These are phyloP conservation scores for Cheilosia vulpina DNA, from an alignment of 2,888 invertebrate genomes.

Conservation along the genomic window DNA sequence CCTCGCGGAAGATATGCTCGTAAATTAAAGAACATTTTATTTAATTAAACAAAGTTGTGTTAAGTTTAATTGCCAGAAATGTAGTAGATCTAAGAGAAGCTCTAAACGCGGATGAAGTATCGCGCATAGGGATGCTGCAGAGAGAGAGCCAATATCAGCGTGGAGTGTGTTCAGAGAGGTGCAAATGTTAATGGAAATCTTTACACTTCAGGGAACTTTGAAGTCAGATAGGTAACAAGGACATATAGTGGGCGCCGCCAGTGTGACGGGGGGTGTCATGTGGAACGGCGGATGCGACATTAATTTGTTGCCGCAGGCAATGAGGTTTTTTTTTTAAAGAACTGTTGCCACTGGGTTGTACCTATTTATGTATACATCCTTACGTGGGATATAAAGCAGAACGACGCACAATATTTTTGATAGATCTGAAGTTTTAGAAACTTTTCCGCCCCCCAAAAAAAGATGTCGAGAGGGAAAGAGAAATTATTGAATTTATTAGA, in stretches of 20 bases:
- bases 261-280: not conserved
- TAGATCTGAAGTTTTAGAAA: no score
- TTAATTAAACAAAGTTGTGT: constrained; percentile 74
- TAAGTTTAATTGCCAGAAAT: constrained; percentile 76
- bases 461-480: no score
- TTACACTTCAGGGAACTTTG: constrained; percentile 57
- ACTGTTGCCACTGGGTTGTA: no score
- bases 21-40: constrained; percentile 72
- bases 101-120: constrained; percentile 3
- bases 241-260: not conserved
- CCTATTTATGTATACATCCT: no score
- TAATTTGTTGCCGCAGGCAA: constrained; percentile 60
- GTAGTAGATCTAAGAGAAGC: constrained; percentile 39
- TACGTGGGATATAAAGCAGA: no score
- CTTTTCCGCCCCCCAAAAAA: no score
- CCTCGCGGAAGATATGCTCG: constrained; percentile 48
- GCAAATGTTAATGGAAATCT: constrained; percentile 65
- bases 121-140: constrained; percentile 1
- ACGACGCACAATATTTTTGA: no score
- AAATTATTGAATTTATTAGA: no score
- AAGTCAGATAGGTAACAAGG: constrained; percentile 53
- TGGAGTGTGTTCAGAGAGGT: constrained; percentile 17
- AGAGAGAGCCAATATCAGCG: not conserved
- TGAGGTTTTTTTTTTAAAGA: constrained; percentile 15
- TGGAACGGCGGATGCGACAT: constrained; percentile 28